Evolutionary conservation across 2,797 vertebrate species (phyloP).

Genomic region (Acipenser oxyrinchus): DNA sequence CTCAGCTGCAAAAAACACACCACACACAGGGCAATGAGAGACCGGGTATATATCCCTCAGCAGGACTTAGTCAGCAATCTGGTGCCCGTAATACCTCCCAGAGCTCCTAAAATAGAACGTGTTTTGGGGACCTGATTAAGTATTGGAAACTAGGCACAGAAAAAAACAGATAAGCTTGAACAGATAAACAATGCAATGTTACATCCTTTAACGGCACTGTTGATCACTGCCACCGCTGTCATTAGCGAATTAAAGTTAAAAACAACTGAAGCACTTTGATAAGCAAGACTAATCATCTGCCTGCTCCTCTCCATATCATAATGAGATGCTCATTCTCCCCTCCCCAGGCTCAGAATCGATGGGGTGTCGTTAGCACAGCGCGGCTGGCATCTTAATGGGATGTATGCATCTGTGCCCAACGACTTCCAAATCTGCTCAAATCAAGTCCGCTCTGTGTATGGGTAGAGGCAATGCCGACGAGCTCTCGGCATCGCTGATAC

Average conservation of each 20-base stretch:
- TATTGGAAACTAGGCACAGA: neutral
- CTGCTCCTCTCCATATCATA: slow-evolving; percentile 26
- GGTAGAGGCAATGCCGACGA: no score
- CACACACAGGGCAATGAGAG: neutral
- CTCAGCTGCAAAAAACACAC: slow-evolving; percentile 60
- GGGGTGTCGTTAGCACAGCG: neutral
- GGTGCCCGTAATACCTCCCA: neutral
- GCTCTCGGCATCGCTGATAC: no score
- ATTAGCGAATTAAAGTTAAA: slow-evolving; percentile 31
- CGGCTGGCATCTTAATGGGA: neutral
- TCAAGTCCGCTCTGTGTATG: neutral
- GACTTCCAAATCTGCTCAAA: neutral
- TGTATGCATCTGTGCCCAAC: neutral
- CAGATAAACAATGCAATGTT: slow-evolving; percentile 11
- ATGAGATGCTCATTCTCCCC: slow-evolving; percentile 27
- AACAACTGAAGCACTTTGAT: slow-evolving; percentile 28
- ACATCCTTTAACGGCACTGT: slow-evolving; percentile 22
- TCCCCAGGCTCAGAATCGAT: slow-evolving; percentile 11
- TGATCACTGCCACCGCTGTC: slow-evolving; percentile 25
- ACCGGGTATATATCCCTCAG: neutral
- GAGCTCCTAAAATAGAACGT: neutral
- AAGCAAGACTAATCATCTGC: slow-evolving; percentile 35
- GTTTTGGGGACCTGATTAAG: neutral
- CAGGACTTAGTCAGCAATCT: neutral
- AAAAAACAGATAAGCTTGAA: slow-evolving; percentile 1